Evolutionary conservation across 1,140 invertebrate species (phyloP).

Genomic region (Anadara kagoshimensis): DNA sequence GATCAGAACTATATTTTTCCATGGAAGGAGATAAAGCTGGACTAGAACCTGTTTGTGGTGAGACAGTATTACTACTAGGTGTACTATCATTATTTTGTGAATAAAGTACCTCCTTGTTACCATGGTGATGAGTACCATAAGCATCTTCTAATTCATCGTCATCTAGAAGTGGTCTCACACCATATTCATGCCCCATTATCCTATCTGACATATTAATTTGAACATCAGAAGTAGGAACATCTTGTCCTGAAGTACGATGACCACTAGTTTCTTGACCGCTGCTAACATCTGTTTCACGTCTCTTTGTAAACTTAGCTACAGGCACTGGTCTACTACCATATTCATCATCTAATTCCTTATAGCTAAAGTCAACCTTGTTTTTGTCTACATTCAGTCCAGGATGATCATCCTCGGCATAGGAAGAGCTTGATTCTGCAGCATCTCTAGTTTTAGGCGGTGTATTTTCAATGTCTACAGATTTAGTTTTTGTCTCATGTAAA

Average conservation of each 20-base stretch:
- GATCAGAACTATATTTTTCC: slow-evolving; percentile 51
- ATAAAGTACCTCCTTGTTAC: slow-evolving; percentile 21
- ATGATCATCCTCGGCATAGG: slow-evolving; percentile 65
- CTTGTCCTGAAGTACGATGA: neutral
- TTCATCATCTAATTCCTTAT: slow-evolving; percentile 72
- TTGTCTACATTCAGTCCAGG: slow-evolving; percentile 36
- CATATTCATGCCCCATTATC: slow-evolving; percentile 86
- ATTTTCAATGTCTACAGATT: slow-evolving; percentile 9
- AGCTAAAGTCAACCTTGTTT: slow-evolving; percentile 61
- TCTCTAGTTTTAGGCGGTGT: neutral
- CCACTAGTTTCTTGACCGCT: slow-evolving; percentile 9
- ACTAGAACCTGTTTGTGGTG: slow-evolving; percentile 33
- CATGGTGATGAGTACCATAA: slow-evolving; percentile 37
- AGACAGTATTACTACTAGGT: slow-evolving; percentile 38
- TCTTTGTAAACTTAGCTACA: slow-evolving; percentile 21
- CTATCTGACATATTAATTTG: slow-evolving; percentile 58
- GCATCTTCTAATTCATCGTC: slow-evolving; percentile 84
- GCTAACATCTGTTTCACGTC: slow-evolving; percentile 13
- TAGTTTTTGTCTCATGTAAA: slow-evolving; percentile 44
- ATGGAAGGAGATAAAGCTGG: slow-evolving; percentile 34
- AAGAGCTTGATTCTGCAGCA: slow-evolving; percentile 61
- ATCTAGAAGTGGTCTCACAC: slow-evolving; percentile 84
- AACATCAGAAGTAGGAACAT: slow-evolving; percentile 19
- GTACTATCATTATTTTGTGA: slow-evolving; percentile 35
- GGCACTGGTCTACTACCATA: slow-evolving; percentile 66